Evolutionary conservation across 2,113 vertebrate species (phyloP).

Genomic region (Protomyctophum bolini): DNA sequence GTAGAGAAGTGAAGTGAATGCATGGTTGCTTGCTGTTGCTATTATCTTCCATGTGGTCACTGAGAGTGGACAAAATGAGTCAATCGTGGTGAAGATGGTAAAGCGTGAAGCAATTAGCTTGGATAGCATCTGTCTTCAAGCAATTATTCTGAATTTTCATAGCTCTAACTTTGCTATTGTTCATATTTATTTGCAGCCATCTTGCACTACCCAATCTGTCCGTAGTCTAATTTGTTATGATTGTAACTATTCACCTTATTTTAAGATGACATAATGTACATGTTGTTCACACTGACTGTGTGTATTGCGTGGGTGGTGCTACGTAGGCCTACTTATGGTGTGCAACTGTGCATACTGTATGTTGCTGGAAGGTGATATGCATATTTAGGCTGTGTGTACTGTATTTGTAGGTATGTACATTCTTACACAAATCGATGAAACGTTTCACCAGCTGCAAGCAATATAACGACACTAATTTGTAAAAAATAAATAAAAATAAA

Average conservation of each 20-base stretch:
- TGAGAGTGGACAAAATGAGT: background rate
- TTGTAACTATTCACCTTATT: conserved; percentile 38
- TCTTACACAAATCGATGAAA: background rate
- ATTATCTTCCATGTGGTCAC: conserved; percentile 23
- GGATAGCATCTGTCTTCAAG: background rate
- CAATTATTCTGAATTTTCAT: background rate
- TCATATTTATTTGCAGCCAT: background rate
- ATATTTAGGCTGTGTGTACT: background rate
- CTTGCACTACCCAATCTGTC: background rate
- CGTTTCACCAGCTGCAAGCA: background rate
- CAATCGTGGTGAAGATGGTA: background rate
- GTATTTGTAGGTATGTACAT: background rate
- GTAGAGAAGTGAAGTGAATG: conserved; percentile 19
- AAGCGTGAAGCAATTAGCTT: background rate
- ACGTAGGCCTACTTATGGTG: background rate
- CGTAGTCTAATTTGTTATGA: conserved; percentile 12
- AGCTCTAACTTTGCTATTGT: background rate
- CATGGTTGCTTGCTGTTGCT: conserved; percentile 31
- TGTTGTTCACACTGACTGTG: background rate
- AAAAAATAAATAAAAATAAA: background rate
- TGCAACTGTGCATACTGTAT: too few relatives aligned
- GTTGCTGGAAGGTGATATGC: too few relatives aligned
- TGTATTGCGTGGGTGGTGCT: background rate
- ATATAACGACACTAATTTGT: background rate
- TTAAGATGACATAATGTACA: conserved; percentile 4